Evolutionary conservation across 2,113 vertebrate species (phyloP), one percentile per base, ranked within the genome.

Genomic region (Neolamprologus ventralis): DNA sequence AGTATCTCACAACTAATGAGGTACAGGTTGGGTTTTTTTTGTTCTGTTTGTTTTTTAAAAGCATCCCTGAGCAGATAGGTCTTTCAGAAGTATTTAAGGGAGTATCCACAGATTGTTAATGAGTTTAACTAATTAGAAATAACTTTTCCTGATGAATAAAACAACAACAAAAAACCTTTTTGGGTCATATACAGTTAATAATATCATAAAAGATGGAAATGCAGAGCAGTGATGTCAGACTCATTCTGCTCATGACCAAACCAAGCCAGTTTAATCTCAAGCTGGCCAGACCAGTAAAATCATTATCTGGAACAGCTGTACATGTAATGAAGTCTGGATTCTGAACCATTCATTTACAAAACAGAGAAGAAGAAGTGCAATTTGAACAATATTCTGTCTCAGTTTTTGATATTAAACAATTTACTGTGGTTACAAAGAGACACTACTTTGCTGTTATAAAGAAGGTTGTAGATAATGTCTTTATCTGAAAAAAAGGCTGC

Each of bases 141-240:
- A 75, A 28, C 23, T 47, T 75, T 75, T 28, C 40, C 11, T 75
- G 21, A 75, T 26, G 9, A 10, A 17, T 9, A 68, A 2, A 60
- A 58, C 23, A 28, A 57, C 23, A 60, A 19, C 5, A 63, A 5
- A 1, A 6, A 4, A 0, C 13, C 5, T 26, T 68, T 45, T 16
- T 45, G 21, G 68, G 21, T 73, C 65, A 45, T 42, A 23, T 73
- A 11, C 68, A 19, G 40, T 75, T 75, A 17, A 75, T 19, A 75
- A 75, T 47, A 28, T 47, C 68, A 26, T 75, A 28, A 28, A 26
- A 73, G 14, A 26, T 47, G 68, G 1, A 47, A 75, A 47, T 11
- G 7, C 65, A 71, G 37, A 71, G 12, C 37, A 42, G 37, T 0
- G 37, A 42, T 71, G 37, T 71, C 65, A 71, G 7, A 42, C n/a